Base-by-base conservation (phyloP, 2,888 invertebrate species). In the Bruchidius siliquastri region DNA sequence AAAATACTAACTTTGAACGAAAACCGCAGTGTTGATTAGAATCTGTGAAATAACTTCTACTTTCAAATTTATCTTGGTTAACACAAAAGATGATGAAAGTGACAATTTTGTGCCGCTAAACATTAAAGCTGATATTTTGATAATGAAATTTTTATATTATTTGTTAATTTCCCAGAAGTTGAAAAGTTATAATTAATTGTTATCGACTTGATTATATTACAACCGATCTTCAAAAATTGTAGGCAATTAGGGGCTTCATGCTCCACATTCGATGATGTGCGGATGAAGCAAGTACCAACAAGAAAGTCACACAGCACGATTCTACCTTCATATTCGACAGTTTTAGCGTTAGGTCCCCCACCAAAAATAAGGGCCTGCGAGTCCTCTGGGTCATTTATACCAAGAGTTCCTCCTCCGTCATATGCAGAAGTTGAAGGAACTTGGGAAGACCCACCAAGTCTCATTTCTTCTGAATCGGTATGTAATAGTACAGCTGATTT, bases 251-350 rank as follows among this genome's bases (percentile, higher is more conserved):
- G 8, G 1, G 18, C 49, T 49, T 13, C 49, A 49, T 49, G 10
- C 18, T 4, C 49, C 49, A 49, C 49, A 49, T 8, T 13, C 0
- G 49, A 49, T 49, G 13, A 49, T 1, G 10, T 49, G 13, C 49
- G 49, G 18, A 49, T 13, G 1, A 49, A 13, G 49, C 49, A 49
- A 18, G 49, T 18, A 1, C 49, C 6, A 49, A 49, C 18, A 8
- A 49, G 18, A 21, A 72, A 66, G 68, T 76, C 76, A 20, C 10
- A 75, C 13, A 72, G 32, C 21, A 72, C 70, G 20, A 75, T 79
- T 4, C 82, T 83, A 4, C 85, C 85, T 2, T 82, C 84, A 0
- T 85, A 85, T 76, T 85, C 85, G 0, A 81, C 84, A 3, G 82
- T 85, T 6, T 78, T 85, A 78, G 80, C 80, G n/a, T 72, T 70